phyloP scores from a whole-genome alignment of 2,888 invertebrate genomes.

The Lochmaea capreae region DNA sequence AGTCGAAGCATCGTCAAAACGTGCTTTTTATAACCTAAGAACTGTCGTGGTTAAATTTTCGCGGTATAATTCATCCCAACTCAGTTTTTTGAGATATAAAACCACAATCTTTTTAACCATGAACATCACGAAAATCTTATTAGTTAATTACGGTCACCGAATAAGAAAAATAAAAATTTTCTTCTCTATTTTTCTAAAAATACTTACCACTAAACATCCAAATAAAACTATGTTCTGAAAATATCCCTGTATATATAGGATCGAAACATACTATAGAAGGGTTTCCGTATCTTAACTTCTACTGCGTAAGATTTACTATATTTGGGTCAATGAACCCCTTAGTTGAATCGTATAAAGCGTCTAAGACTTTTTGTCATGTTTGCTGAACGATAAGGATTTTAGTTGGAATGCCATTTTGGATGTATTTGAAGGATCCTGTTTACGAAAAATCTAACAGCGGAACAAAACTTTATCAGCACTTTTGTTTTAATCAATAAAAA shows the following conservation, averaged over 20 bases:
- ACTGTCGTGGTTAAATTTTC: no score
- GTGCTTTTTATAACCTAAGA: no score
- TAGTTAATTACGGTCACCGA: no score
- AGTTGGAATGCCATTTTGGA: conserved; percentile 22
- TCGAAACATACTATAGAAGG: conserved; percentile 29
- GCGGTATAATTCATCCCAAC: no score
- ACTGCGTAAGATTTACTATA: conserved; percentile 38
- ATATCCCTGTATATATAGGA: conserved; percentile 26
- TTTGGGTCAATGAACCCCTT: conserved; percentile 48
- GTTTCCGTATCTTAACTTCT: conserved; percentile 34
- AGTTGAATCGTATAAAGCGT: conserved; percentile 23
- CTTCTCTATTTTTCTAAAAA: not conserved
- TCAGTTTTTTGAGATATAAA: no score
- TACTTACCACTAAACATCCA: not conserved
- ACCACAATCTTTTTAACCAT: no score
- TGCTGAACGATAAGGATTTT: conserved; percentile 18
- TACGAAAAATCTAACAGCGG: conserved; percentile 9
- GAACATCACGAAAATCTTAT: no score
- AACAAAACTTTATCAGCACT: not conserved
- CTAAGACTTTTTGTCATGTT: conserved; percentile 24
- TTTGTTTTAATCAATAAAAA: conserved; percentile 9
- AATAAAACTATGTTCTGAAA: not conserved
- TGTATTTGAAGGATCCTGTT: conserved; percentile 21
- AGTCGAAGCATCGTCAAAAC: no score
- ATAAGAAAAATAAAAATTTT: no score